Evolutionary conservation across 2,113 vertebrate species (phyloP), one percentile per base, ranked within the genome.

Genomic region (Tricholaema leucomelas): DNA sequence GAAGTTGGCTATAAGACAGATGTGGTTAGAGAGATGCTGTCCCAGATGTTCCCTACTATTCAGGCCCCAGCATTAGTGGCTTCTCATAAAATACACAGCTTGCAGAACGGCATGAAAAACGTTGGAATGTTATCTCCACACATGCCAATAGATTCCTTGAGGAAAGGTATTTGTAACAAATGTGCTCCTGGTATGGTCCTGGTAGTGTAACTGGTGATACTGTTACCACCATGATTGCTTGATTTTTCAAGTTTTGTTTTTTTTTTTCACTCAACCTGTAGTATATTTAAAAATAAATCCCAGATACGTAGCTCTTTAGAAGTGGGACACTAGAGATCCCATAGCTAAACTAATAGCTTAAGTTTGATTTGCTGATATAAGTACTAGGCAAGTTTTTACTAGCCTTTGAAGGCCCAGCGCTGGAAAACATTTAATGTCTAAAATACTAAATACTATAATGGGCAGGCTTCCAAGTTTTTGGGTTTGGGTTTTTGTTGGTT

Each of bases 201-300:
- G 16, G 20, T 61, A 0, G 0, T 31, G 77, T 50, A 50, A 50
- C 28, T 31, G 31, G 10, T 59, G 77, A 52, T 10, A 6, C 30
- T 17, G 18, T 5, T 0, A 1, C 38, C 31, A 58, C 38, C 0
- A 3, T 3, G 12, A 2, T 40, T 40, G 17, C 14, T 35, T 42
- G 33, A 7, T 25, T 27, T 27, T 86, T 66, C 10, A n/a, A 28
- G 12, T n/a, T 44, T 36, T 38, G 8, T 27, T 31, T 31, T 36
- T 38, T 10, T 27, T 31, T 31, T 38, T 19, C 4, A 27, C 9
- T 65, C 4, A 15, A 15, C 21, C 4, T 36, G 70, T 5, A 9
- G 16, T 15, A 10, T 20, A 31, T 36, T 25, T 27, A 23, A 13
- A 64, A 30, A 35, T 78, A 63, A 31, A 30, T 55, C n/a, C 35